phyloP scores from a whole-genome alignment of 37 sponge, comb jelly and placozoan genomes.

The Beroe ovata region DNA sequence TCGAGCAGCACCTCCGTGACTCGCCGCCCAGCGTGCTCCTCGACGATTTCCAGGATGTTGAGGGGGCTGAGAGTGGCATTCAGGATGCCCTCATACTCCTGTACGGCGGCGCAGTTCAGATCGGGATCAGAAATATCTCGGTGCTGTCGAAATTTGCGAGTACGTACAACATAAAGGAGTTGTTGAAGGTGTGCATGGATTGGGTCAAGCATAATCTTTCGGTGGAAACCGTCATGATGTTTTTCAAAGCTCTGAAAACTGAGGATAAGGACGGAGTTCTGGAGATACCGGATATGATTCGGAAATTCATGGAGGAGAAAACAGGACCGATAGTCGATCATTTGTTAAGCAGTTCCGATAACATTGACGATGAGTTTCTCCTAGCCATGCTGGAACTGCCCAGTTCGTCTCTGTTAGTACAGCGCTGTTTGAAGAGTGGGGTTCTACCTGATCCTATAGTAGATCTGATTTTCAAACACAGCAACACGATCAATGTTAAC shows the following conservation, averaged over 20 bases:
- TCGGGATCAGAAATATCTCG: background rate
- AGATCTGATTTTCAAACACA: constrained; percentile 58
- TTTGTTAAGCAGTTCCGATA: constrained; percentile 24
- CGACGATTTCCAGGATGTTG: constrained; percentile 35
- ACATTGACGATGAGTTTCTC: constrained; percentile 23
- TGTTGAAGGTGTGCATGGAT: constrained; percentile 15
- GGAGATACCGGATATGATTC: constrained; percentile 17
- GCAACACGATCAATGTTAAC: constrained; percentile 56
- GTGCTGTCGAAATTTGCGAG: constrained; percentile 26
- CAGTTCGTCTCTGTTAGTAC: constrained; percentile 20
- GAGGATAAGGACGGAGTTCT: constrained; percentile 3
- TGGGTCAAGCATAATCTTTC: constrained; percentile 28
- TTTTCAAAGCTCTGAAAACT: constrained; percentile 25
- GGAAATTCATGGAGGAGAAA: constrained; percentile 59
- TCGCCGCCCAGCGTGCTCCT: constrained; percentile 39
- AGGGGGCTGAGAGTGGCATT: constrained; percentile 50
- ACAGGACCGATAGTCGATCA: constrained; percentile 63
- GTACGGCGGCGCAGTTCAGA: constrained; percentile 24
- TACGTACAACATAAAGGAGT: constrained; percentile 12
- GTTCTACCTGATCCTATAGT: constrained; percentile 47
- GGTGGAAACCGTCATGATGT: constrained; percentile 39
- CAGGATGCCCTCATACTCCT: constrained; percentile 48
- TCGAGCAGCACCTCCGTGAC: constrained; percentile 67
- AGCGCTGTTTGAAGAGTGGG: constrained; percentile 41
- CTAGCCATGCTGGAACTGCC: constrained; percentile 64